Conservation (phyloP, 2,113 vertebrate species). For the Antigone vipio region DNA sequence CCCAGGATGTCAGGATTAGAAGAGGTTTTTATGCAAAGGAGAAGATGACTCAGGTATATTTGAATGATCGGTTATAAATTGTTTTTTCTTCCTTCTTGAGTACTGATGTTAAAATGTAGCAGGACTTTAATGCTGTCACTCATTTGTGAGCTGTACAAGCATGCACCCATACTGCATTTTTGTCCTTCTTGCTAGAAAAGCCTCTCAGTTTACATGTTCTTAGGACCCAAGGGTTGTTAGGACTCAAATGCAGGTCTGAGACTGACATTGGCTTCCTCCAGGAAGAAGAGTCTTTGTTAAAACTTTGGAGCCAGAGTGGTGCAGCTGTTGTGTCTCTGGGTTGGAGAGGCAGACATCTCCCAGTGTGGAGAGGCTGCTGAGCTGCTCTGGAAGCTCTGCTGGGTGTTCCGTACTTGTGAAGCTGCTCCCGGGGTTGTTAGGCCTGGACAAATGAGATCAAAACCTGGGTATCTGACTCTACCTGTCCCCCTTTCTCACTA, state of each 20-base stretch:
- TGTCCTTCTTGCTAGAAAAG: not conserved
- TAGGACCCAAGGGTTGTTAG: not conserved
- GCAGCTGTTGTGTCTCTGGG: not conserved
- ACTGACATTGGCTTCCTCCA: not conserved
- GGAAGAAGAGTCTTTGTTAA: not conserved
- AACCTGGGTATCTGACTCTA: not conserved
- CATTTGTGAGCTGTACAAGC: not conserved
- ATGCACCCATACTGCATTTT: not conserved
- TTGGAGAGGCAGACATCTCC: not conserved
- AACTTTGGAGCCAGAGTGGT: not conserved
- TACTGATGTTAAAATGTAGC: not conserved
- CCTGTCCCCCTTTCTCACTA: not conserved
- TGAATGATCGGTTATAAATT: constrained; percentile 26
- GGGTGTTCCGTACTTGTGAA: not conserved
- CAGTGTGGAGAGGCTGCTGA: not conserved
- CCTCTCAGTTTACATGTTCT: not conserved
- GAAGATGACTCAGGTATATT: constrained; percentile 32
- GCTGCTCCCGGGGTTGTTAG: not conserved
- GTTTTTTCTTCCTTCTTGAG: not conserved
- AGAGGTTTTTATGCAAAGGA: constrained; percentile 1
- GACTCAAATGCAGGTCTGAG: not conserved
- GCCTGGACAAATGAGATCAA: not conserved
- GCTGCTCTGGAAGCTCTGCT: not conserved
- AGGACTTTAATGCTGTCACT: not conserved
- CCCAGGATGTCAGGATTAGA: constrained; percentile 27